Evolutionary conservation across 1,140 invertebrate genomes (phyloP), one percentile per base, ranked within the genome.

Genomic region (Orchesella cincta): DNA sequence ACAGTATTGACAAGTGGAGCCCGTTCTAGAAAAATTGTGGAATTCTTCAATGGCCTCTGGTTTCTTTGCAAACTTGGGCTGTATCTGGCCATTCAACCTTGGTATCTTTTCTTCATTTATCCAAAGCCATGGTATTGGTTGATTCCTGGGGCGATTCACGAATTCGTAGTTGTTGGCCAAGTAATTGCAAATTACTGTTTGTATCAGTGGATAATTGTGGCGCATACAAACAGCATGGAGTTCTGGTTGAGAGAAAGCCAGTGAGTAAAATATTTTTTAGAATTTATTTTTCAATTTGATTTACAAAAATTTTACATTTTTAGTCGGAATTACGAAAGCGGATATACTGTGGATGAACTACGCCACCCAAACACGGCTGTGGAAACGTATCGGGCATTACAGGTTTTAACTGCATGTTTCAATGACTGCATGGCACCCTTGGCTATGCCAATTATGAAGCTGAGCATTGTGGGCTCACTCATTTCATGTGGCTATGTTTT

Each of bases 401-500:
- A 73, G 28, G 46, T 73, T 73, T 28, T 73, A 5, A n/a, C 14
- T 20, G 5, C 31, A 2, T 46, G 34, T 16, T 73, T 73, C 28
- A 73, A 73, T 26, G 71, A 73, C 26, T 73, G 71, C 39, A 73
- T 73, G 34, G 26, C 14, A 3, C 71, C 71, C 1, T 18, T 73
- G 16, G 71, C 35, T 2, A 73, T 73, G 8, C 34, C 39, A 8
- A 5, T 73, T 20, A 31, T 64, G 31, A 39, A 54, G 31, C 26
- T 5, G 52, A n/a, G 8, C 39, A 57, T 74, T 16, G 20, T 74
- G 29, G 23, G 28, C 3, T 23, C 39, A 28, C 35, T 74, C 0
- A 70, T 74, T 39, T 62, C 76, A 20, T 78, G 76, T 34, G 76
- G 34, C 28, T 78, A 78, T 33, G 62, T 78, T 1, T 36, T 74